These are phyloP conservation scores for Drosophila sp. DNA, from an alignment of 1,140 invertebrate genomes.

Conservation along the genomic window DNA sequence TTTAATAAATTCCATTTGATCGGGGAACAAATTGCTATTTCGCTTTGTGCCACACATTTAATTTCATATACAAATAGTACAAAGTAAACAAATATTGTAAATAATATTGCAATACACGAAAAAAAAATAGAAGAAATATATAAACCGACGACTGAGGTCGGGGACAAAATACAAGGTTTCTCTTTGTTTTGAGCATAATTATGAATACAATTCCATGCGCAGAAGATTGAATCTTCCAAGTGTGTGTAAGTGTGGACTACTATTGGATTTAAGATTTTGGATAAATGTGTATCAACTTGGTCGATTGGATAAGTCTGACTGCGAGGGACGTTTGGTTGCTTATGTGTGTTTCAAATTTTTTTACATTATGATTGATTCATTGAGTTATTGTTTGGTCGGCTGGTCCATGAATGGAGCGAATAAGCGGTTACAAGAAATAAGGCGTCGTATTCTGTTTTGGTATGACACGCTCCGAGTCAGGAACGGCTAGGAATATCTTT, in stretches of 20 bases:
- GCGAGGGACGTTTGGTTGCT: slow-evolving; percentile 11
- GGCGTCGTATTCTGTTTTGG: slow-evolving; percentile 96
- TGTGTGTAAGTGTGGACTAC: not conserved
- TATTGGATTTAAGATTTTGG: no score
- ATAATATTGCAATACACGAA: not conserved
- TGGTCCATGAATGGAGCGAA: not conserved
- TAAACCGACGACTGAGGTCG: not conserved
- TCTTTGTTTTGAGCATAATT: slow-evolving; percentile 2
- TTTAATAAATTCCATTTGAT: not conserved
- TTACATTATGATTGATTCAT: slow-evolving; percentile 7
- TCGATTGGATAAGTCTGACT: not conserved
- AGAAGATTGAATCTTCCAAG: no score
- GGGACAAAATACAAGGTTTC: slow-evolving; percentile 8
- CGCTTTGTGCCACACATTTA: slow-evolving; percentile 1
- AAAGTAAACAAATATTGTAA: slow-evolving; percentile 11
- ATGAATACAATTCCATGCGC: not conserved
- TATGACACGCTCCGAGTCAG: slow-evolving; percentile 95
- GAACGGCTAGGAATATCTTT: slow-evolving; percentile 97
- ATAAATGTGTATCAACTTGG: not conserved
- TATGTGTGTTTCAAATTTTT: not conserved
- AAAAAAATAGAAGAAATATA: not conserved
- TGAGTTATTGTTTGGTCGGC: not conserved
- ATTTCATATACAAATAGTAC: slow-evolving; percentile 17
- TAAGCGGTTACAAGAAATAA: slow-evolving; percentile 93
- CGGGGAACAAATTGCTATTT: not conserved